Base-by-base conservation (phyloP, 2,888 invertebrate genomes). In the Meiosimyza platycephala region DNA sequence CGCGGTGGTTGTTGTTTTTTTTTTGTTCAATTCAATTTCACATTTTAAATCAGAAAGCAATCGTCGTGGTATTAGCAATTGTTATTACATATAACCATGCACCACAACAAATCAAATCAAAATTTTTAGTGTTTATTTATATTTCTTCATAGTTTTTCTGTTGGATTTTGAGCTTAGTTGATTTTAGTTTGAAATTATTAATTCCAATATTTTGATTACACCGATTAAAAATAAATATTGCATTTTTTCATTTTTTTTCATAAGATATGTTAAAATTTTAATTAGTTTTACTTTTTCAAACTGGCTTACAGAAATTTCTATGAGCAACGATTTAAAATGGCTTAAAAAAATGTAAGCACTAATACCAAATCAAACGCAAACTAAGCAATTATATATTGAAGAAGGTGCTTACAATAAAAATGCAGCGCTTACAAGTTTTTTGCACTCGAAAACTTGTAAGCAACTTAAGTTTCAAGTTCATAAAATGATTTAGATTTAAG, bases 31-130 rank as follows among this genome's bases (percentile, higher is more conserved):
- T 59, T 59, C 59, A 59, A 28, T 28, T 48, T 67, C 54, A 1
- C n/a, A 67, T 48, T 55, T 54, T 67, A 67, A 28, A 28, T 28
- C 28, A 28, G 28, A 28, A 28, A 28, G 28, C 28, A 28, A 28
- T 28, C 28, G 28, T 3, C 28, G 28, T 4, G 28, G 28, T 28
- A 28, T 28, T 62, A 54, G 18, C 18, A 16, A 54, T 54, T 54
- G 28, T 28, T 28, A 28, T 28, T 28, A n/a, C n/a, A n/a, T n/a
- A 28, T 28, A 28, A 28, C 28, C 28, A 28, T 28, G 28, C 18
- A 54, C 54, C 18, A 18, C 9, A 54, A 18, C 13, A 54, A 18
- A 16, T 18, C 11, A 54, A 54, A 54, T 6, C 54, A 15, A 16
- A 6, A 54, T 54, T 3, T 6, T 6, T 9, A 9, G 54, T 1